Base-by-base conservation (phyloP, 2,888 invertebrate genomes). In the Pycnomerus fuliginosus region DNA sequence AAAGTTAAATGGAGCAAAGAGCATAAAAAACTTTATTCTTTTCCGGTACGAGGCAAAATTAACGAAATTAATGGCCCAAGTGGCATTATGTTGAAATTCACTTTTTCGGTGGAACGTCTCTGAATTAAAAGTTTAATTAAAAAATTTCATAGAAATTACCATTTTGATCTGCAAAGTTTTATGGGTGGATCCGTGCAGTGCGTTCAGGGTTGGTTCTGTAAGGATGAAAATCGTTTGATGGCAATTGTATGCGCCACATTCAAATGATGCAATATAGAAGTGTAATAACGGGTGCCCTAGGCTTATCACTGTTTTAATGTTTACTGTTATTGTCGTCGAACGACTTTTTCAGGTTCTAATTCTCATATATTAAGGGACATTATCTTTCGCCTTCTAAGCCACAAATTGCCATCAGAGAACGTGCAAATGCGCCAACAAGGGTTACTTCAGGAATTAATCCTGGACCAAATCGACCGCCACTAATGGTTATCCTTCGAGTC, bases 181-280 rank as follows among this genome's bases (percentile, higher is more conserved):
- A 36, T 15, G n/a, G n/a, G n/a, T n/a, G n/a, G n/a, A n/a, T n/a
- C 25, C 25, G 10, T 5, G 12, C 30, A 5, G 3, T 4, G 13
- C 5, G 3, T 30, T 14, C 3, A 30, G 27, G 22, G 16, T 11
- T 7, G 17, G 20, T 7, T 16, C 16, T 16, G 16, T 17, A 28
- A 28, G 28, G 37, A 28, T 20, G 37, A 28, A 12, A 28, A 25
- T 37, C 16, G 28, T 16, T 12, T 27, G 50, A 55, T 54, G 37
- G 52, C 57, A 59, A 60, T 60, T 60, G 60, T 55, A 55, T 48
- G 48, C 50, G 57, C 52, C 53, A 55, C 58, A 65, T 66, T 65
- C 62, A 65, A 65, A 66, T 60, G 62, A 48, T 50, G 65, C 65
- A 61, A 62, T 65, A 64, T 57, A 65, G 56, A 59, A 58, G 53